phyloP scores from a whole-genome alignment of 2,113 vertebrate species.

The Daubentonia madagascariensis region DNA sequence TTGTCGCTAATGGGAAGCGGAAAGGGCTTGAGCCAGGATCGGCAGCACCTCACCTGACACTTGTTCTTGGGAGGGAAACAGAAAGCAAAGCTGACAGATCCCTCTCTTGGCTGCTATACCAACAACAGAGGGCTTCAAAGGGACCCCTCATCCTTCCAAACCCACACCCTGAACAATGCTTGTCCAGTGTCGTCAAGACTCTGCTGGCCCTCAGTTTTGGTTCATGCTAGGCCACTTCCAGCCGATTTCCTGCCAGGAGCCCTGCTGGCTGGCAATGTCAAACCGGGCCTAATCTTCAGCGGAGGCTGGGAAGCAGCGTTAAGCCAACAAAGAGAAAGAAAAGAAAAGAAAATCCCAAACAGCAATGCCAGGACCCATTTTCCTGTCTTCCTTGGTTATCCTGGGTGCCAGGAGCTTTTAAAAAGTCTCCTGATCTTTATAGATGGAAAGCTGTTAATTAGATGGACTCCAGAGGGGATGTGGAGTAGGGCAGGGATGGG shows the following conservation, averaged over 20 bases:
- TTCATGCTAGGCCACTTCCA: not conserved
- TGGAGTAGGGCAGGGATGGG: not conserved
- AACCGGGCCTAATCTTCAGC: not conserved
- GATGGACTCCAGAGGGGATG: not conserved
- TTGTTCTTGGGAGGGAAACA: not conserved
- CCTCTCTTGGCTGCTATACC: not conserved
- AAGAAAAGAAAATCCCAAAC: not conserved
- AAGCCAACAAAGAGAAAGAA: not conserved
- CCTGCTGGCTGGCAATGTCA: slow-evolving; percentile 12
- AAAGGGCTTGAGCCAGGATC: slow-evolving; percentile 15
- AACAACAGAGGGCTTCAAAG: not conserved
- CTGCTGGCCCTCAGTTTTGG: not conserved
- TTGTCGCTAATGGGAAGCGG: not conserved
- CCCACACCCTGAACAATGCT: not conserved
- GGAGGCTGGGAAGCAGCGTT: not conserved
- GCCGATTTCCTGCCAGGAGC: not conserved
- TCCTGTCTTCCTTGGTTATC: slow-evolving; percentile 34
- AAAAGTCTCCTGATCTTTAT: not conserved
- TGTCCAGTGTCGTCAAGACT: not conserved
- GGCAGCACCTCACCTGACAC: not conserved
- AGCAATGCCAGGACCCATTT: not conserved
- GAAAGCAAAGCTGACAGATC: not conserved
- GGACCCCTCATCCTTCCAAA: not conserved
- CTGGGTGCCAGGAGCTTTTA: not conserved
- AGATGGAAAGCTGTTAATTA: slow-evolving; percentile 37